Conservation (phyloP, 23 tunicate genomes). For the Aplidium turbinatum region DNA sequence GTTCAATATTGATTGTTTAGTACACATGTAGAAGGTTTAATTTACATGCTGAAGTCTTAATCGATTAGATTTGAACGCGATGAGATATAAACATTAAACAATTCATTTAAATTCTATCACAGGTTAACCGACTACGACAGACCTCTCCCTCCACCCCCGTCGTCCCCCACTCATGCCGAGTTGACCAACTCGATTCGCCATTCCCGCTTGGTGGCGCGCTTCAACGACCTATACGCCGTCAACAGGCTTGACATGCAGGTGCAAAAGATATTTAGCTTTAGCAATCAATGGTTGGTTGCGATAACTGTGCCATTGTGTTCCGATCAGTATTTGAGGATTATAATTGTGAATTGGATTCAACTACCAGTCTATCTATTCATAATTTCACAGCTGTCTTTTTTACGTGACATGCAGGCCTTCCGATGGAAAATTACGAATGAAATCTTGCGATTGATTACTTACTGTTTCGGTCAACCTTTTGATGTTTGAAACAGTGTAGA, state of each 20-base stretch:
- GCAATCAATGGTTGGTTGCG: no score
- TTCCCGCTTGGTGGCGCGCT: conserved; percentile 91
- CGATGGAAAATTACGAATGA: background rate
- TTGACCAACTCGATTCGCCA: conserved; percentile 93
- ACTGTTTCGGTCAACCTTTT: background rate
- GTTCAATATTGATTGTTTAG: no score
- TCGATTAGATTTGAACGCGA: background rate
- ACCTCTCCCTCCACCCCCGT: conserved; percentile 46
- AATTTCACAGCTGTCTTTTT: no score
- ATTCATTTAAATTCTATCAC: no score
- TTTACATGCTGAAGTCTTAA: background rate
- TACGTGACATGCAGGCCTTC: no score
- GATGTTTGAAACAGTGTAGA: background rate
- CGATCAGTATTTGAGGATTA: no score
- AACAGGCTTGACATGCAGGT: conserved; percentile 94
- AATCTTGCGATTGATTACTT: background rate
- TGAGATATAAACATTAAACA: no score
- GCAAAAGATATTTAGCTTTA: no score
- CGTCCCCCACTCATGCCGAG: conserved; percentile 92
- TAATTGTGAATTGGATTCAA: no score
- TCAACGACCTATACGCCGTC: conserved; percentile 87
- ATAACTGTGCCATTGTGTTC: no score
- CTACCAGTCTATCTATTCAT: no score
- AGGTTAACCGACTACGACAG: no score
- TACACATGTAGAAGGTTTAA: background rate